Evolutionary conservation across 2,888 invertebrate species (phyloP).

Genomic region (Morpho deidamia): DNA sequence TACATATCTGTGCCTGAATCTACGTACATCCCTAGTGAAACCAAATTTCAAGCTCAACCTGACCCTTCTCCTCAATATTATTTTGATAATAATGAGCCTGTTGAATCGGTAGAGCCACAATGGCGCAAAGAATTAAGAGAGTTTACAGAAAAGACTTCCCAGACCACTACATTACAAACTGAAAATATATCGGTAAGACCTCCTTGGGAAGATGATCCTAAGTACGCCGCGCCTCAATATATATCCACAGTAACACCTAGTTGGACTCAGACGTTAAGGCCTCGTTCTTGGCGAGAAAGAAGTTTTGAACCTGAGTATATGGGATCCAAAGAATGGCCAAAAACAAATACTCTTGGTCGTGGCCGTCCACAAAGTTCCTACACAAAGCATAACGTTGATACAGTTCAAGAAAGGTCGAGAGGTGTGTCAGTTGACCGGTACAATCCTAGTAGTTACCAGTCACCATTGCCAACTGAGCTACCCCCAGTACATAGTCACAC

Average conservation of each 20-base stretch:
- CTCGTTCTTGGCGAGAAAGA: slow-evolving; percentile 65
- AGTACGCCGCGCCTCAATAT: slow-evolving; percentile 46
- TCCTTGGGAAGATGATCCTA: slow-evolving; percentile 62
- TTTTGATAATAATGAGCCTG: slow-evolving; percentile 63
- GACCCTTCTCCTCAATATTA: slow-evolving; percentile 68
- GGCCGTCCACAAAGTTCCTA: slow-evolving; percentile 63
- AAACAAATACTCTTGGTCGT: slow-evolving; percentile 61
- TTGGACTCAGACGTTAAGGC: slow-evolving; percentile 70
- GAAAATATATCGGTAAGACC: slow-evolving; percentile 52
- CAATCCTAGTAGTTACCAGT: slow-evolving; percentile 63
- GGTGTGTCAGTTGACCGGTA: slow-evolving; percentile 71
- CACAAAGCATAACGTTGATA: slow-evolving; percentile 40
- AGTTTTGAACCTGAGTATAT: slow-evolving; percentile 66
- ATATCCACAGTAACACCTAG: slow-evolving; percentile 57
- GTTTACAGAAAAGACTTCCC: slow-evolving; percentile 64
- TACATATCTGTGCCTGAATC: slow-evolving; percentile 70
- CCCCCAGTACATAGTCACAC: slow-evolving; percentile 70
- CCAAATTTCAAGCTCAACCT: slow-evolving; percentile 62
- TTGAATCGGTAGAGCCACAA: slow-evolving; percentile 58
- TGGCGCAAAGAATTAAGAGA: slow-evolving; percentile 73
- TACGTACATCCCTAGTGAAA: slow-evolving; percentile 62
- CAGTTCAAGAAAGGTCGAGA: slow-evolving; percentile 53
- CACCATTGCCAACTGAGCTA: slow-evolving; percentile 57
- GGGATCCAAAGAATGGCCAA: slow-evolving; percentile 61
- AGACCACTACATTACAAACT: slow-evolving; percentile 41